Evolutionary conservation across 2,888 invertebrate species (phyloP), one percentile per base, ranked within the genome.

Genomic region (Chouioia cunea): DNA sequence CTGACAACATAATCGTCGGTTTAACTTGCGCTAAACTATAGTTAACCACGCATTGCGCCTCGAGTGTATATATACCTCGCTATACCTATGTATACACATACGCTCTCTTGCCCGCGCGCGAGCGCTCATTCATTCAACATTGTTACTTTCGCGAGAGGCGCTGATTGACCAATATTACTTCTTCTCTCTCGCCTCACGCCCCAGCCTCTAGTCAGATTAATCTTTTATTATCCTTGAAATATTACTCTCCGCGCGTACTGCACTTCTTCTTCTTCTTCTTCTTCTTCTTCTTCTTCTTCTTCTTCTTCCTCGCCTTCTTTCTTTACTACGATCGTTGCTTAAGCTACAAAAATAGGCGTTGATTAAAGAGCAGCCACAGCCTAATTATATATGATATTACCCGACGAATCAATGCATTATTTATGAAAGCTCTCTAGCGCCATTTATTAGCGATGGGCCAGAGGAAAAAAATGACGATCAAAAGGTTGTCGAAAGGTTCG

Each of bases 1-100:
- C 81, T 84, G 85, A 85, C 85, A 85, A 84, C 83, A 84, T 85
- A 85, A 85, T 85, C 84, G 83, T 84, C 79, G 83, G 84, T 83
- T 85, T 82, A 82, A 82, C 82, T 80, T 77, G 78, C 79, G 81
- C 82, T 83, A 81, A 81, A 80, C 82, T 81, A 83, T 82, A 82
- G 83, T 83, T 82, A 82, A 82, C 79, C 82, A 81, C 77, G 80
- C 81, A 82, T 81, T 67, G 66, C 73, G 70, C 70, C 63, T 62
- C 53, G 52, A 65, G 65, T 65, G 50, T 27, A 27, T 27, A 27
- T 27, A 27, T 27, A 27, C 27, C 27, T 27, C 27, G 27, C 2
- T 36, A 10, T 36, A 12, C 36, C 36, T 6, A 6, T 36, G n/a
- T n/a, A n/a, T n/a, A n/a, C n/a, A n/a, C n/a, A n/a, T n/a, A n/a